Base-by-base conservation (phyloP, 2,113 vertebrate genomes). In the Elachura formosa region DNA sequence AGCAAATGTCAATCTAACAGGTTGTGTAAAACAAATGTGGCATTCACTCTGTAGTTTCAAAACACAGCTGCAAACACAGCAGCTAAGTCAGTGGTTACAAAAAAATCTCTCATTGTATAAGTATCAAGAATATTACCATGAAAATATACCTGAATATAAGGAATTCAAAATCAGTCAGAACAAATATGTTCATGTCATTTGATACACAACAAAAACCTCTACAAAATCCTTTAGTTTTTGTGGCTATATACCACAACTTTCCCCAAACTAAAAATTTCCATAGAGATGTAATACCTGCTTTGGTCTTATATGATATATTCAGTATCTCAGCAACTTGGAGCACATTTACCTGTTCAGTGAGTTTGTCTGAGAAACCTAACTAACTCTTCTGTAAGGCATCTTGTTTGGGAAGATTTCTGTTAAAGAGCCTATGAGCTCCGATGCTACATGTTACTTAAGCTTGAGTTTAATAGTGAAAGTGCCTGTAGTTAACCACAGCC, bases 21-120 rank as follows among this genome's bases (percentile, higher is more conserved):
- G 83, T 86, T 77, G 56, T 49, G 54, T 81, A 80, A 94, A 97
- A 88, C 56, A 97, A 92, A 95, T 48, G 77, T 23, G 34, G 67
- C 62, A 83, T 75, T 92, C 34, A 90, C 17, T 40, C 43, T 68
- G 38, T 9, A 63, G 31, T 77, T 90, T 84, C 94, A 63, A 77
- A 84, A 81, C 23, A 56, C 56, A 92, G 73, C 69, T 92, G 76
- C 49, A 59, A 52, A 82, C 46, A 95, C 51, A 66, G 1, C 8
- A 13, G 16, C 28, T 78, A 71, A 43, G 25, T 51, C 43, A 74
- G 45, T 45, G 46, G 31, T 63, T 90, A 86, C 25, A 92, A 86
- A 76, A 43, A 48, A 71, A 38, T 7, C 5, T 59, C 75, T 56
- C 4, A 2, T 13, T 73, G 19, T 55, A 3, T 46, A 82, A 87